These are phyloP conservation scores for Lerema accius DNA, from an alignment of 1,140 invertebrate genomes.

Conservation along the genomic window DNA sequence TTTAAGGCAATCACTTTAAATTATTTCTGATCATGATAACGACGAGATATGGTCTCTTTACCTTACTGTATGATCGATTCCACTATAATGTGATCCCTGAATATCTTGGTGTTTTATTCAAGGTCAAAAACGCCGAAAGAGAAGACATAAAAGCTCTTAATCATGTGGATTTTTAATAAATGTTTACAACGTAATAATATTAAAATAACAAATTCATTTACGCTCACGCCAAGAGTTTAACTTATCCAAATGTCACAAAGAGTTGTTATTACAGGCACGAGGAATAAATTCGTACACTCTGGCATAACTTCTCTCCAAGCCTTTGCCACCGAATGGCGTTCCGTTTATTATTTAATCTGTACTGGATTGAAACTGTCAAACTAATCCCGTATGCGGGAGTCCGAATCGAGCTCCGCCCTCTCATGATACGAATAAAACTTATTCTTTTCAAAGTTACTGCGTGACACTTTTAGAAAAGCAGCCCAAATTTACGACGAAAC, in stretches of 20 bases:
- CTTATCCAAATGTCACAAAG: neutral
- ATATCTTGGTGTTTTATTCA: too few species aligned
- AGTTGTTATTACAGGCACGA: neutral
- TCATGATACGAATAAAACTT: slow-evolving; percentile 58
- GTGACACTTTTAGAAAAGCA: slow-evolving; percentile 62
- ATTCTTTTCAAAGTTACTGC: slow-evolving; percentile 59
- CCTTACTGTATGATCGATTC: too few species aligned
- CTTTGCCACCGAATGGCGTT: slow-evolving; percentile 19
- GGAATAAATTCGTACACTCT: neutral
- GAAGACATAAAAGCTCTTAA: too few species aligned
- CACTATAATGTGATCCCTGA: too few species aligned
- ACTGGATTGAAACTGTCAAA: slow-evolving; percentile 33
- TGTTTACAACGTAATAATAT: too few species aligned
- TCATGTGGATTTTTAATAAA: too few species aligned
- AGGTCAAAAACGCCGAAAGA: too few species aligned
- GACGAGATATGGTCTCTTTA: too few species aligned
- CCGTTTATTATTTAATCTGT: slow-evolving; percentile 29
- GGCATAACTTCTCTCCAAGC: slow-evolving; percentile 5
- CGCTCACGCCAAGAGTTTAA: neutral
- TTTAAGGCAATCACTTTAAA: too few species aligned
- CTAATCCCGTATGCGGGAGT: slow-evolving; percentile 36
- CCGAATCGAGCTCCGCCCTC: slow-evolving; percentile 35
- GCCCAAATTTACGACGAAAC: slow-evolving; percentile 67
- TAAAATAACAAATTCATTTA: too few species aligned
- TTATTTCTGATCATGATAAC: too few species aligned